phyloP scores from a whole-genome alignment of 2,888 invertebrate species.

The Caenorhabditis imperialis region DNA sequence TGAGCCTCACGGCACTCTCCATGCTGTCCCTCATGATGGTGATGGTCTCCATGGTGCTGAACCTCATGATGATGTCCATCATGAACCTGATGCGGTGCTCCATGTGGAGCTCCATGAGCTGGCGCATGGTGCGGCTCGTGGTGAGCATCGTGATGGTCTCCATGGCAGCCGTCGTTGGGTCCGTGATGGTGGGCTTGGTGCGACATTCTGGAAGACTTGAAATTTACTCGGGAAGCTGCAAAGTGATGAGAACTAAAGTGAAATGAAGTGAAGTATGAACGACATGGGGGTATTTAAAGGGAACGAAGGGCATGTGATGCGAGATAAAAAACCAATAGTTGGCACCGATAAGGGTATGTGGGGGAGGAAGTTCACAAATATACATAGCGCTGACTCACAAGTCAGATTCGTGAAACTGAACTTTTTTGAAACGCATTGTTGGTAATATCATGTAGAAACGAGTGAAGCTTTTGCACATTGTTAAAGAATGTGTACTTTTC shows the following conservation, averaged over 20 bases:
- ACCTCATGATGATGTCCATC: slow-evolving; percentile 14
- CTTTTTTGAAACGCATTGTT: no score
- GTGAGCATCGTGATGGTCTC: slow-evolving; percentile 29
- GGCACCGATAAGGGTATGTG: slow-evolving; percentile 38
- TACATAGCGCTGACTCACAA: no score
- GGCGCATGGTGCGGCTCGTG: slow-evolving; percentile 12
- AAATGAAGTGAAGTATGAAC: no score
- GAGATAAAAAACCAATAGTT: slow-evolving; percentile 29
- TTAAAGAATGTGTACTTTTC: no score
- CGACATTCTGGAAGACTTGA: no score
- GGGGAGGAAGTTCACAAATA: slow-evolving; percentile 22
- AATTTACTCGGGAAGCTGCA: no score
- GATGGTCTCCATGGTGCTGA: slow-evolving; percentile 9
- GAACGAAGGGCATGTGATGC: slow-evolving; percentile 33
- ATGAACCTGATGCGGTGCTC: no score
- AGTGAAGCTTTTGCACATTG: no score
- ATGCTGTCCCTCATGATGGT: slow-evolving; percentile 17
- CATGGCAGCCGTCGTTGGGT: slow-evolving; percentile 20
- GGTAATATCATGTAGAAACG: no score
- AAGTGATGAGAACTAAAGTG: no score
- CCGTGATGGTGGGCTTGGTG: slow-evolving; percentile 36
- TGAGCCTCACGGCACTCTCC: slow-evolving; percentile 24
- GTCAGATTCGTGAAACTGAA: no score
- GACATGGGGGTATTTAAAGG: slow-evolving; percentile 45
- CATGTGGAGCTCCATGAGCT: slow-evolving; percentile 16